Conservation (phyloP, 2,113 vertebrate genomes). For the Gavia stellata region DNA sequence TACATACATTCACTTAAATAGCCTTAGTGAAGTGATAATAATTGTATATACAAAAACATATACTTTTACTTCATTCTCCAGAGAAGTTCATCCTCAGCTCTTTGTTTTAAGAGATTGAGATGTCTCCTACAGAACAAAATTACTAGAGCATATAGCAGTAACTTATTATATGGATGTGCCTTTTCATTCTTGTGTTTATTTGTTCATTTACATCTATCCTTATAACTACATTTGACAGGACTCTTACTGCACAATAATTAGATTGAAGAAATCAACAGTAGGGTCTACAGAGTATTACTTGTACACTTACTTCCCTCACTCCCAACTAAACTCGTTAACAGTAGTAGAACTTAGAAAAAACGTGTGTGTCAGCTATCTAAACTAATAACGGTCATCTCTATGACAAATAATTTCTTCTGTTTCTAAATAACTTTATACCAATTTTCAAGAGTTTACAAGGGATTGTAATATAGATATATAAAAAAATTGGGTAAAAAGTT, state of each 20-base stretch:
- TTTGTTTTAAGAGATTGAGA: background rate
- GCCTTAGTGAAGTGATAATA: background rate
- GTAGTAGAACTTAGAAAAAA: background rate
- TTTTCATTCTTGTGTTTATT: background rate
- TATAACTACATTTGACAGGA: background rate
- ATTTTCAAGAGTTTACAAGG: background rate
- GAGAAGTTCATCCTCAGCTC: background rate
- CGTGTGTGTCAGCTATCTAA: background rate
- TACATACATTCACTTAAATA: background rate
- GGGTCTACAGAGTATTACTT: background rate
- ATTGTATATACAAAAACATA: background rate
- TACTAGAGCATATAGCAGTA: background rate
- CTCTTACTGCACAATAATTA: background rate
- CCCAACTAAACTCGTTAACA: background rate
- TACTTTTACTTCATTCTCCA: background rate
- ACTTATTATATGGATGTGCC: background rate
- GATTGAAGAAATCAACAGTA: background rate
- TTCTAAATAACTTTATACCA: background rate
- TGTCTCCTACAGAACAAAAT: background rate
- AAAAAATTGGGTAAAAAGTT: background rate
- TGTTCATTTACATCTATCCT: background rate
- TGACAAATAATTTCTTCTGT: rapidly evolving
- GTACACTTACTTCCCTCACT: background rate
- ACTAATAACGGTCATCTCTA: background rate
- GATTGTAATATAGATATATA: background rate